Conservation (phyloP, 2,113 vertebrate genomes). For the Erpornis zantholeuca region DNA sequence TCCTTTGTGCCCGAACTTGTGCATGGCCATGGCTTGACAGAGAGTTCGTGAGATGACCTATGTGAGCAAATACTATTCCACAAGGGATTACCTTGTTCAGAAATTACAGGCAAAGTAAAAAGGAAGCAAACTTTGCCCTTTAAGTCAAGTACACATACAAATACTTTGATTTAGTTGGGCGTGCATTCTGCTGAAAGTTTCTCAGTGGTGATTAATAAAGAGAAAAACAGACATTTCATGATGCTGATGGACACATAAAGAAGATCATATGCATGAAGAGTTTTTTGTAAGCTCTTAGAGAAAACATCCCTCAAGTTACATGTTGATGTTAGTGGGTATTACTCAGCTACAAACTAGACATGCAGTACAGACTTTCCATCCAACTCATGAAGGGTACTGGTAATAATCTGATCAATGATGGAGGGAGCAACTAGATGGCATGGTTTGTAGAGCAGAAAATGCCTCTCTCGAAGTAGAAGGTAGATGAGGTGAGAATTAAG, state of each 20-base stretch:
- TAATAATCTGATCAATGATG: background rate
- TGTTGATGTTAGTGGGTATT: background rate
- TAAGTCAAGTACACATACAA: background rate
- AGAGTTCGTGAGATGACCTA: background rate
- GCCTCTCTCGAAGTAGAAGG: background rate
- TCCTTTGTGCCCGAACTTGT: background rate
- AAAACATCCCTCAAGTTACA: background rate
- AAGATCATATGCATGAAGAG: background rate
- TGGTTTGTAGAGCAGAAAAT: background rate
- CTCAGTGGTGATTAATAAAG: background rate
- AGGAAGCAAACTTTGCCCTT: background rate
- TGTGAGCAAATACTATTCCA: background rate
- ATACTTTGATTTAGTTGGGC: background rate
- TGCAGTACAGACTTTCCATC: background rate
- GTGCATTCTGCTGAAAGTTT: background rate
- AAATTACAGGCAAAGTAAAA: background rate
- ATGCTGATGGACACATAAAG: background rate
- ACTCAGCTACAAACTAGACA: background rate
- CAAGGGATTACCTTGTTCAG: background rate
- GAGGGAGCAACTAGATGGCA: background rate
- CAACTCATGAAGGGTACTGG: background rate
- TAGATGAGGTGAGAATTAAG: background rate
- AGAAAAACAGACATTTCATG: background rate
- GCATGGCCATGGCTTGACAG: fast-evolving
- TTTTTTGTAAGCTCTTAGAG: background rate